Evolutionary conservation across 2,113 vertebrate genomes (phyloP).

Genomic region (Eulacestoma nigropectus): DNA sequence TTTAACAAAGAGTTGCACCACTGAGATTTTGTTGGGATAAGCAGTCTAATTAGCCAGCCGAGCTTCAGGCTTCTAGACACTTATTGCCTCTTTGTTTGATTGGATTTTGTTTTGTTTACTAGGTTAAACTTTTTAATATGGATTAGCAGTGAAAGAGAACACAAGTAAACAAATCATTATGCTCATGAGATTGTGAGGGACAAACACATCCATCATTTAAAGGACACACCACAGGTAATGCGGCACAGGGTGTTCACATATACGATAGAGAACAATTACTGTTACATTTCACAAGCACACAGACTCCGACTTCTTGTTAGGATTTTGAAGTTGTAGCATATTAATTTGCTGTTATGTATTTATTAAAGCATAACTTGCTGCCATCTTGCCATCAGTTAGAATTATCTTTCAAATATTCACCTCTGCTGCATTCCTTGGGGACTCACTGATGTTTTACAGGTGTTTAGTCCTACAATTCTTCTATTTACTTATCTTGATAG

Average conservation of each 20-base stretch:
- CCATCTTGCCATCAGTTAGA: neutral
- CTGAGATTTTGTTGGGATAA: neutral
- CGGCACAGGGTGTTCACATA: neutral
- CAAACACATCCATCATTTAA: conserved; percentile 43
- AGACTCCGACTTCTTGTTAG: neutral
- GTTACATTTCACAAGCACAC: neutral
- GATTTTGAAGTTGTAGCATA: neutral
- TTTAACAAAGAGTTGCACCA: neutral
- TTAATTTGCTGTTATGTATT: neutral
- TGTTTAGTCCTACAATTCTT: neutral
- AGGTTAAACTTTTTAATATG: neutral
- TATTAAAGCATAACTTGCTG: neutral
- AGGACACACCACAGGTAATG: neutral
- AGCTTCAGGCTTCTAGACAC: neutral
- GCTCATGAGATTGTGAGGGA: neutral
- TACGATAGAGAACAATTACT: neutral
- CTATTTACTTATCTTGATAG: neutral
- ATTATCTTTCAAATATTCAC: neutral
- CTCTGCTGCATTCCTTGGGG: neutral
- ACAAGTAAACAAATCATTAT: conserved; percentile 14
- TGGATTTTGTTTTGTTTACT: conserved; percentile 17
- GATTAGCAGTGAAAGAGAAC: neutral
- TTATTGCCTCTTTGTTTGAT: neutral
- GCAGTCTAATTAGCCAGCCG: neutral
- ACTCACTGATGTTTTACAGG: neutral